Percentiles rank a stretch among this genome's conserved stretches.
phyloP scores from a whole-genome alignment of 2,113 vertebrate species.

The Microcebus murinus region DNA sequence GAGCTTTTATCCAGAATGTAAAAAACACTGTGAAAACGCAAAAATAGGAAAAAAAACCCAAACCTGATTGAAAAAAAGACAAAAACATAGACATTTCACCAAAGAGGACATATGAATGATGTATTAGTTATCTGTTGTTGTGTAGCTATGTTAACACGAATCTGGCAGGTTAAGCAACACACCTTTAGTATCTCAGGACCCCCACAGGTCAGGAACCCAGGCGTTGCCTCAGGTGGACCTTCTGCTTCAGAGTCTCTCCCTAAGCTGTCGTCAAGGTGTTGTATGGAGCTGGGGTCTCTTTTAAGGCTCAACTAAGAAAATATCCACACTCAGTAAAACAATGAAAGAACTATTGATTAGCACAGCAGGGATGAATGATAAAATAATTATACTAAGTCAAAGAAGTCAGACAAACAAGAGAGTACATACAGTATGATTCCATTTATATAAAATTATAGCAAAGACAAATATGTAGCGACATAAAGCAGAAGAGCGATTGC shows the following conservation, averaged over 20 bases:
- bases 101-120: no score
- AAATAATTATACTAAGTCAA: not conserved
- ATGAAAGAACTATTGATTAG: not conserved
- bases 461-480: no score
- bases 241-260: not conserved
- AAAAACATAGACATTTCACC: not conserved
- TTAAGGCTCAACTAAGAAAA: not conserved
- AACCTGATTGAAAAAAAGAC: not conserved
- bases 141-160: not conserved
- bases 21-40: not conserved
- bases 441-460: not conserved
- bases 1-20: not conserved
- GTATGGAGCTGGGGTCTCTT: not conserved
- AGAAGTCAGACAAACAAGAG: not conserved
- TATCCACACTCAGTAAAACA: not conserved
- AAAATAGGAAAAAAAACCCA: not conserved
- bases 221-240: fast-evolving
- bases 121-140: not conserved
- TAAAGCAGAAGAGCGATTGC: not conserved
- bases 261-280: no score
- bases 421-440: not conserved
- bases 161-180: not conserved
- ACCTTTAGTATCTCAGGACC: no score
- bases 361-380: not conserved
- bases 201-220: not conserved